A percentile compares a stretch with the other conserved stretches of the same genome.
Conservation (phyloP, 1,140 invertebrate genomes). For the Spodoptera litura region DNA sequence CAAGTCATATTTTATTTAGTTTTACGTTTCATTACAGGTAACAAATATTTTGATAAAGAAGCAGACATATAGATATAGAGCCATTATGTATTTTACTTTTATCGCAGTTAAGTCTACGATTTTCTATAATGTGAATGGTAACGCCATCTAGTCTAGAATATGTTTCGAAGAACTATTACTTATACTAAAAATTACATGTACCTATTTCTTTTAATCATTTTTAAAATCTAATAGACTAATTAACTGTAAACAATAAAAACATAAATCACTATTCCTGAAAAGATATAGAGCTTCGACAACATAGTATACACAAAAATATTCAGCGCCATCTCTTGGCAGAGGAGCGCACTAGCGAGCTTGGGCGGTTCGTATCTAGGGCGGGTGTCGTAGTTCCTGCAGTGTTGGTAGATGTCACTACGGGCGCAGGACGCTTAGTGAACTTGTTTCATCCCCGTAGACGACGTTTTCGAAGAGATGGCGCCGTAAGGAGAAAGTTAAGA, state of each 20-base stretch:
- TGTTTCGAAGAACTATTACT: neutral
- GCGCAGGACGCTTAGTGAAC: conserved; percentile 8
- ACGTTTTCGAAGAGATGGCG: conserved; percentile 38
- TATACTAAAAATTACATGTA: too few relatives aligned
- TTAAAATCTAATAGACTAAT: neutral
- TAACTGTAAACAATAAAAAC: neutral
- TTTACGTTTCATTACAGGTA: too few relatives aligned
- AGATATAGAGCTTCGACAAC: neutral
- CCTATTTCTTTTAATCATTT: too few relatives aligned
- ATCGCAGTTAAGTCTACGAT: too few relatives aligned
- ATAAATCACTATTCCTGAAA: neutral
- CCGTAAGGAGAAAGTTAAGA: neutral
- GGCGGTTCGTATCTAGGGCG: neutral
- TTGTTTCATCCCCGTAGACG: conserved; percentile 20
- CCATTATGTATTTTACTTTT: too few relatives aligned
- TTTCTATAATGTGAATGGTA: too few relatives aligned
- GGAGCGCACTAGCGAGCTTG: neutral
- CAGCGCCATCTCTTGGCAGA: conserved; percentile 27
- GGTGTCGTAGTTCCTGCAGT: neutral
- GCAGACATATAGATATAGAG: too few relatives aligned
- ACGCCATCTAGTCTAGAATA: neutral
- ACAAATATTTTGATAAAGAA: too few relatives aligned
- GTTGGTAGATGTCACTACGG: conserved; percentile 28
- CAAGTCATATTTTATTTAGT: too few relatives aligned
- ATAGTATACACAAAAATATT: neutral